Percentiles rank a stretch among this genome's conserved stretches.
Conservation (phyloP, 1,140 invertebrate genomes). For the Acyrthosiphon pisum region DNA sequence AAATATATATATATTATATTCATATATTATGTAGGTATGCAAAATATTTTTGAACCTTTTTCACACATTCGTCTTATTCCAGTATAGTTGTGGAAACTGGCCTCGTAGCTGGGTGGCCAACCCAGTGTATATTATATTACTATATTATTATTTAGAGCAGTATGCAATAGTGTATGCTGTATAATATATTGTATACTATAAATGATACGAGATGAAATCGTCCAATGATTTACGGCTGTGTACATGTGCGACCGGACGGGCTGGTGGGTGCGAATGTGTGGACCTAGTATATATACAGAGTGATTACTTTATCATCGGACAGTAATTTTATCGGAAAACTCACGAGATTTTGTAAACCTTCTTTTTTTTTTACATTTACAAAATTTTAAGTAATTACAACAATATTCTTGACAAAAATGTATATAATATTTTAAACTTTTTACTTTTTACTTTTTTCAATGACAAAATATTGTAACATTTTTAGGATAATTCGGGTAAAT, state of each 20-base stretch:
- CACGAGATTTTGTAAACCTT: not conserved
- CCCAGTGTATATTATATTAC: not conserved
- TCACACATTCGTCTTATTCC: slow-evolving; percentile 41
- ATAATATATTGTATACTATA: not conserved
- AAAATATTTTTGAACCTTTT: slow-evolving; percentile 52
- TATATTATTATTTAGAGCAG: not conserved
- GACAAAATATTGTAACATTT: too few species aligned
- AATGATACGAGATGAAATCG: slow-evolving; percentile 30
- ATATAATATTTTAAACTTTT: too few species aligned
- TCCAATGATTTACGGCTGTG: slow-evolving; percentile 37
- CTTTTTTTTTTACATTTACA: not conserved
- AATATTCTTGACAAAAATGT: too few species aligned
- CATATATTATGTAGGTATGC: not conserved
- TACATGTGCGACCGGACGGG: not conserved
- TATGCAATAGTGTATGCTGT: not conserved
- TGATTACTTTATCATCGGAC: not conserved
- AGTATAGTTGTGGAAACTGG: not conserved
- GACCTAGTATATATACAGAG: not conserved
- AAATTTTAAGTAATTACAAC: not conserved
- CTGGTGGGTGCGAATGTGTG: not conserved
- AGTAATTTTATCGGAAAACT: not conserved
- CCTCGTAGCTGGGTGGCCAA: not conserved
- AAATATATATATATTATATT: not conserved
- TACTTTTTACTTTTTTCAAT: too few species aligned
- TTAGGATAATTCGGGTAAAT: too few species aligned